These are phyloP conservation scores for Thamnophis elegans DNA, from an alignment of 2,797 vertebrate species.

Conservation along the genomic window DNA sequence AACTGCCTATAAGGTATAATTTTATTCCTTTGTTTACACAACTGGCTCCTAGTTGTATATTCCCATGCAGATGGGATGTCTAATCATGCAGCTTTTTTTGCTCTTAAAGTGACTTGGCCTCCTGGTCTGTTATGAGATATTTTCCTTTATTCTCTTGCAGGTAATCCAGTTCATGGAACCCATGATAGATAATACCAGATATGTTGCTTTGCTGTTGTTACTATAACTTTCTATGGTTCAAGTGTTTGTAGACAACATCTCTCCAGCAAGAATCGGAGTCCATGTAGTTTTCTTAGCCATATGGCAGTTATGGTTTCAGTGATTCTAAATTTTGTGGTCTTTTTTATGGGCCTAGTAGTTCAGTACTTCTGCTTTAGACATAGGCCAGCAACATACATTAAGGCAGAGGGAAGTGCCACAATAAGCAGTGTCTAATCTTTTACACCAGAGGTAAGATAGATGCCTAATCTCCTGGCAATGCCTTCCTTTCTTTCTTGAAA, in stretches of 20 bases:
- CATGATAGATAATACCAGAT: not conserved
- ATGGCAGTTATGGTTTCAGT: not conserved
- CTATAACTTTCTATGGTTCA: not conserved
- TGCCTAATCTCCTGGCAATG: not conserved
- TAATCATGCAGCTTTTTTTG: not conserved
- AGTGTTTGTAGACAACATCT: not conserved
- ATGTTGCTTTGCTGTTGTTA: not conserved
- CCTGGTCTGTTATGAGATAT: not conserved
- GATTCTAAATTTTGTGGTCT: not conserved
- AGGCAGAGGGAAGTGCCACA: not conserved
- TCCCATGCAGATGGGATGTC: not conserved
- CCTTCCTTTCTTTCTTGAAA: not conserved
- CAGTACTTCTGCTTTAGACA: not conserved
- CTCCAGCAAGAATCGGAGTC: not conserved
- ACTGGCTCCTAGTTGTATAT: not conserved
- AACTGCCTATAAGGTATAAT: not conserved
- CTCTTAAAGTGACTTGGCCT: not conserved
- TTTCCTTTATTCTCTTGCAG: not conserved
- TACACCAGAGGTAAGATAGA: not conserved
- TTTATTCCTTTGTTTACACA: not conserved
- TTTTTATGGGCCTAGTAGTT: not conserved
- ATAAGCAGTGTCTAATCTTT: not conserved
- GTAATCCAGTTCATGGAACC: not conserved
- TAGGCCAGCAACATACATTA: not conserved
- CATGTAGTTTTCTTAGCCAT: not conserved